These are phyloP conservation scores for Botia kubotai DNA, from an alignment of 2,797 vertebrate genomes.

Conservation along the genomic window DNA sequence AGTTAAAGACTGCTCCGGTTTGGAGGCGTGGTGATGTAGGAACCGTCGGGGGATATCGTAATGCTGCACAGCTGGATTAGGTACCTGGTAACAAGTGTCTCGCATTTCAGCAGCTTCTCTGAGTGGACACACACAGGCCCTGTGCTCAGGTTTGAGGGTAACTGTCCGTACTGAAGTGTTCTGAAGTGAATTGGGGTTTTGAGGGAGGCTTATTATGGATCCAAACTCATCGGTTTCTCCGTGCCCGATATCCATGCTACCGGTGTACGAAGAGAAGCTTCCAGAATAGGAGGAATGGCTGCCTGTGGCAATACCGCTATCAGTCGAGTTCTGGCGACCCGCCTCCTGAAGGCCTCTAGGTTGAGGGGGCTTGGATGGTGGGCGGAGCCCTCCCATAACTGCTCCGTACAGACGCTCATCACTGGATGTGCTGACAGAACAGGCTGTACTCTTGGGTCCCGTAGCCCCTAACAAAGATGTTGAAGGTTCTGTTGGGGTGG, in stretches of 20 bases:
- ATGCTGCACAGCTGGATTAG: constrained; percentile 74
- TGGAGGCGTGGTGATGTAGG: constrained; percentile 68
- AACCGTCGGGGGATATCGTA: constrained; percentile 93
- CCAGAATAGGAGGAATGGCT: constrained; percentile 94
- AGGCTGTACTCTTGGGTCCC: constrained; percentile 60
- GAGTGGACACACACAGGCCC: constrained; percentile 74
- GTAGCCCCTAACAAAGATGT: constrained; percentile 55
- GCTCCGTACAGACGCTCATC: constrained; percentile 81
- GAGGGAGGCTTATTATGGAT: constrained; percentile 81
- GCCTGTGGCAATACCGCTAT: constrained; percentile 91
- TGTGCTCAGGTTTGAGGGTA: constrained; percentile 68
- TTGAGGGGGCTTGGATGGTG: constrained; percentile 76
- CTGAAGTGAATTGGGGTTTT: constrained; percentile 59
- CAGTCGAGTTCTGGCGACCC: constrained; percentile 92
- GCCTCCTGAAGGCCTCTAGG: constrained; percentile 89
- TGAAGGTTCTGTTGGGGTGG: constrained; percentile 77
- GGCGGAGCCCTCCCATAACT: constrained; percentile 66
- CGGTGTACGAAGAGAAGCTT: constrained; percentile 92
- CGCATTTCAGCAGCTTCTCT: constrained; percentile 58
- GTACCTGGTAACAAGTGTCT: constrained; percentile 83
- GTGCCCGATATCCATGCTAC: constrained; percentile 86
- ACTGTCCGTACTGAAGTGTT: constrained; percentile 23
- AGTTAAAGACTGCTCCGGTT: constrained; percentile 67
- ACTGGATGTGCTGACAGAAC: constrained; percentile 67
- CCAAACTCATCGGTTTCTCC: constrained; percentile 84